Evolutionary conservation across 1,140 invertebrate species (phyloP), one percentile per base, ranked within the genome.

Genomic region (Fopius arisanus): DNA sequence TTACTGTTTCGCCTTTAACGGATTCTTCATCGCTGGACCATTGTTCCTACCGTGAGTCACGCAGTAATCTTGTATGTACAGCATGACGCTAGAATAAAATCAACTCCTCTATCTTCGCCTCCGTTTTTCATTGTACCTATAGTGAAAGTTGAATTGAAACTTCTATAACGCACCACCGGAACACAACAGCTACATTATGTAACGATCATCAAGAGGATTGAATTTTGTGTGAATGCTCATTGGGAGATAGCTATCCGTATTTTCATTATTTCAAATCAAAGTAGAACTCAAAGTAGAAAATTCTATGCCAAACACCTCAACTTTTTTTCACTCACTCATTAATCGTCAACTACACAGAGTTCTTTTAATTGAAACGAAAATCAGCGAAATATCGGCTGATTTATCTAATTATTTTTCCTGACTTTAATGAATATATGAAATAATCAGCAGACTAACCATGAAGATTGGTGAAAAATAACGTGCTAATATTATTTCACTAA

Each of bases 1-100:
- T 69, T 59, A 71, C 62, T n/a, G 68, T 48, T 59, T 54, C 74
- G 62, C 74, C 74, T 75, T 75, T 65, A 72, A 75, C 74, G 70
- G 70, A 72, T 75, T 75, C 70, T 31, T 67, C 66, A 19, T 66
- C 68, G 28, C 43, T 40, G 51, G 59, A n/a, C 73, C 69, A 75
- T 75, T 72, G 66, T 59, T 59, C 19, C 54, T 26, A 19, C 43
- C 7, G 23, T 59, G 23, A 48, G 43, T 48, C 54, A 59, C 23
- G 23, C 43, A 59, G 21, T 59, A 21, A 59, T 59, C 54, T 59
- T 28, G 54, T 19, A 48, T 59, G 54, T 59, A 59, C 19, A 59
- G 23, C 26, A 28, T 23, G 54, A 19, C 14, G 2, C 16, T 59
- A 59, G 54, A 59, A 59, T 59, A 59, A 59, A 59, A 59, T 59